Evolutionary conservation across 2,888 invertebrate species (phyloP), one percentile per base, ranked within the genome.

Genomic region (Gymnocheta viridis): DNA sequence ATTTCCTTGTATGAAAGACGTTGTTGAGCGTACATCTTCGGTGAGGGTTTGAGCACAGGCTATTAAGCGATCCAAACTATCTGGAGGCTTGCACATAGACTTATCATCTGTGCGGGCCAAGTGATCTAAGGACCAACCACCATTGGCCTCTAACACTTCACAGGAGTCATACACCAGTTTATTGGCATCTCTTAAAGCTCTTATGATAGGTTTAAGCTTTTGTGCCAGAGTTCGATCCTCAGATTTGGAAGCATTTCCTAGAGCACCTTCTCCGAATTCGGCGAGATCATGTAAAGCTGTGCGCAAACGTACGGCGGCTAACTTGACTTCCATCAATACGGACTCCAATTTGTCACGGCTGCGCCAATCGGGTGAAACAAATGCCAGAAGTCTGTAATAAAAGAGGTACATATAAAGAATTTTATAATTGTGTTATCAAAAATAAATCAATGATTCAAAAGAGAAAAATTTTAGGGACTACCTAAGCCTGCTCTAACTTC

Each of bases 1-100:
- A 91, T 96, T 96, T 82, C 96, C 96, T 92, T 96, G 97, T 88
- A 98, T 97, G 89, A 98, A 97, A 14, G 97, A 97, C 19, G 97
- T 96, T 17, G 97, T 96, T 91, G 97, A 96, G 86, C 97, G 94
- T 47, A 98, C 97, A 92, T 98, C 98, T 91, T 97, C 96, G 0
- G 96, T 96, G 32, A 98, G 94, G 9, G 96, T 96, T 89, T 96
- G 94, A 17, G 98, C 96, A 89, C 97, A 96, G 10, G 96, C 96
- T 85, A 98, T 95, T 82, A 99, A 93, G 91, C 97, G 97, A 91
- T 98, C 98, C 49, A 98, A 93, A 44, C 96, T 96, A 91, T 98
- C 98, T 19, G 96, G 95, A 83, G 94, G 94, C 51, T 89, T 88
- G 49, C 86, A 88, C 80, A 81, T 92, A 90, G 85, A 93, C 29